Evolutionary conservation across 2,888 invertebrate species (phyloP).

Genomic region (Trissolcus brochymenae): DNA sequence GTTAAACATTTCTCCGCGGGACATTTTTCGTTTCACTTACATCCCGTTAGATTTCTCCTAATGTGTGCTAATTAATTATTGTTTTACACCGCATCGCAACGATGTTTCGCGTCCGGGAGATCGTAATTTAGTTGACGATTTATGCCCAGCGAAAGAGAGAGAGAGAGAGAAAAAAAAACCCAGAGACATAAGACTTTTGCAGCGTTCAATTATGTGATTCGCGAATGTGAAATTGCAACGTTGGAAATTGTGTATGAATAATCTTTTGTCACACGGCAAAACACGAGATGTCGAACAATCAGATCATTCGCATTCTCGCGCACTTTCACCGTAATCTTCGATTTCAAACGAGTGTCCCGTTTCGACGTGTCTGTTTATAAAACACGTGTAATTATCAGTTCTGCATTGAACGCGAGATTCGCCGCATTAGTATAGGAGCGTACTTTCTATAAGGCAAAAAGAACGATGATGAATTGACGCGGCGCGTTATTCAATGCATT

Average conservation of each 20-base stretch:
- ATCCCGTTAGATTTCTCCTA: slow-evolving; percentile 35
- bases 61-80: slow-evolving; percentile 39
- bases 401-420: slow-evolving; percentile 30
- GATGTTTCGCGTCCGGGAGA: too few species aligned
- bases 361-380: slow-evolving; percentile 47
- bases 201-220: not conserved
- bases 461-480: slow-evolving; percentile 45
- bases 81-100: slow-evolving; percentile 9
- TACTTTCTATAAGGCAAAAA: slow-evolving; percentile 48
- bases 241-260: slow-evolving; percentile 43
- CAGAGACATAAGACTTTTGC: too few species aligned
- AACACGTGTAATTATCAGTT: slow-evolving; percentile 49
- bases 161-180: too few species aligned
- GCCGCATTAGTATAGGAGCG: slow-evolving; percentile 17
- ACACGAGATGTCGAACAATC: slow-evolving; percentile 47
- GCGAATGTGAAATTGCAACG: slow-evolving; percentile 19
- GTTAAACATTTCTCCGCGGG: slow-evolving; percentile 17
- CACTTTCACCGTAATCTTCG: slow-evolving; percentile 54
- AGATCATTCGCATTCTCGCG: slow-evolving; percentile 49
- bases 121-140: slow-evolving; percentile 8
- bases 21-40: slow-evolving; percentile 17
- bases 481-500: slow-evolving; percentile 42
- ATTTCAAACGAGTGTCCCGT: slow-evolving; percentile 54
- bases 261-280: slow-evolving; percentile 39
- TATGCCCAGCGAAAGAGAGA: too few species aligned